Percentiles rank a stretch among this genome's conserved stretches.
These are phyloP conservation scores for Belgica antarctica DNA, from an alignment of 2,888 invertebrate genomes.

Conservation along the genomic window DNA sequence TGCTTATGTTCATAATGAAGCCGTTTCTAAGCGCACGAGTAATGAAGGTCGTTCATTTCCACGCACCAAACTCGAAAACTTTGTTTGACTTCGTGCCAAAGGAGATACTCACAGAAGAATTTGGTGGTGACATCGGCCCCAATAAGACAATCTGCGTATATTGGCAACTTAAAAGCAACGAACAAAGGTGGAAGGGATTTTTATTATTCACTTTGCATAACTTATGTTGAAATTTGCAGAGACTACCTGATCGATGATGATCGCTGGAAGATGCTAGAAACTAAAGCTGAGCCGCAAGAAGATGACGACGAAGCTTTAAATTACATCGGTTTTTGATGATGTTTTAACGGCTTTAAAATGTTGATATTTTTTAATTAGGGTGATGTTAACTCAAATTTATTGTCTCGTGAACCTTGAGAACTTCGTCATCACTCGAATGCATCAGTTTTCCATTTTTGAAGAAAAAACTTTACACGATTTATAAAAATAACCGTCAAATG, in stretches of 20 bases:
- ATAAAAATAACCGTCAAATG: too few relatives aligned
- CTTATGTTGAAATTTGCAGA: background rate
- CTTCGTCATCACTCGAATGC: too few relatives aligned
- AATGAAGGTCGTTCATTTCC: slow-evolving; percentile 63
- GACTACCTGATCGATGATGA: slow-evolving; percentile 12
- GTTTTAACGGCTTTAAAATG: background rate
- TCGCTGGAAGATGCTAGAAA: slow-evolving; percentile 26
- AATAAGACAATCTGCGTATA: too few relatives aligned
- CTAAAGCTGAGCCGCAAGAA: background rate
- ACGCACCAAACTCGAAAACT: slow-evolving; percentile 65
- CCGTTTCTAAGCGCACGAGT: slow-evolving; percentile 68
- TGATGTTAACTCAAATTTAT: too few relatives aligned
- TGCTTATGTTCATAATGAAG: slow-evolving; percentile 61
- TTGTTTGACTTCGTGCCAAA: slow-evolving; percentile 63
- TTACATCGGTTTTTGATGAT: slow-evolving; percentile 36
- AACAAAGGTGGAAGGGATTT: too few relatives aligned
- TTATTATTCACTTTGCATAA: too few relatives aligned
- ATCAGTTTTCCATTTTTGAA: too few relatives aligned
- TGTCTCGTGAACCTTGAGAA: too few relatives aligned
- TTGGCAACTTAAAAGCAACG: too few relatives aligned
- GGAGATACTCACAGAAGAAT: slow-evolving; percentile 66
- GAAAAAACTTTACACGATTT: too few relatives aligned
- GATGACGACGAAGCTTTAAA: background rate
- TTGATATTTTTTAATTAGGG: too few relatives aligned
- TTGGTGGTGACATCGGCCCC: slow-evolving; percentile 62